These are phyloP conservation scores for Pangasianodon hypophthalmus DNA, from an alignment of 2,113 vertebrate species.

Conservation along the genomic window DNA sequence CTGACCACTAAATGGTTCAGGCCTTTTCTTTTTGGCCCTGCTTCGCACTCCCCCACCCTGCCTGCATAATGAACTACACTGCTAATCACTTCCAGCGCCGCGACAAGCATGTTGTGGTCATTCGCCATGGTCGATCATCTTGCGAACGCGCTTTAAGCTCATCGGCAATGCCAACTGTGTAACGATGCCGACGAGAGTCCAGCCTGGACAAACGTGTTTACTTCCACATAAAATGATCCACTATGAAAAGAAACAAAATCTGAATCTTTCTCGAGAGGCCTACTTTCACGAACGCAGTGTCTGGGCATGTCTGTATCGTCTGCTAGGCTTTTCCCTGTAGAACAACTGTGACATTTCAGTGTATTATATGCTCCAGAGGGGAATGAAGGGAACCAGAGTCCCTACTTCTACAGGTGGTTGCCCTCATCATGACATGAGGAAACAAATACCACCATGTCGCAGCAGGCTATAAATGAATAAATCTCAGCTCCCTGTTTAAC, in stretches of 20 bases:
- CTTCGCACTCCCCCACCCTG: conserved; percentile 52
- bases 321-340: conserved; percentile 33
- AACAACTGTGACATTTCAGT: conserved; percentile 43
- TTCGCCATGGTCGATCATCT: conserved; percentile 41
- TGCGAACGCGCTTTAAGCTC: conserved; percentile 5
- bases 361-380: not conserved
- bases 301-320: conserved; percentile 36
- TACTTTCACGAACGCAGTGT: conserved; percentile 29
- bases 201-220: conserved; percentile 39
- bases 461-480: conserved; percentile 42
- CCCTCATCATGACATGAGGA: conserved; percentile 36
- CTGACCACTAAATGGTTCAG: conserved; percentile 70
- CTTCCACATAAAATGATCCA: not conserved
- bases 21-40: conserved; percentile 62
- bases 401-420: conserved; percentile 50
- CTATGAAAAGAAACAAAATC: not conserved
- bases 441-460: conserved; percentile 36
- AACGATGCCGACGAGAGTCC: conserved; percentile 21
- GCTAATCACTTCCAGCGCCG: conserved; percentile 73
- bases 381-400: not conserved
- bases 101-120: conserved; percentile 55
- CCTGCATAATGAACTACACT: conserved; percentile 70
- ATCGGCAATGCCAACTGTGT: conserved; percentile 23
- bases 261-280: conserved; percentile 11
- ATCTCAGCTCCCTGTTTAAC: conserved; percentile 31